These are phyloP conservation scores for Branchellion lobata DNA, from an alignment of 2,888 invertebrate species.

Conservation along the genomic window DNA sequence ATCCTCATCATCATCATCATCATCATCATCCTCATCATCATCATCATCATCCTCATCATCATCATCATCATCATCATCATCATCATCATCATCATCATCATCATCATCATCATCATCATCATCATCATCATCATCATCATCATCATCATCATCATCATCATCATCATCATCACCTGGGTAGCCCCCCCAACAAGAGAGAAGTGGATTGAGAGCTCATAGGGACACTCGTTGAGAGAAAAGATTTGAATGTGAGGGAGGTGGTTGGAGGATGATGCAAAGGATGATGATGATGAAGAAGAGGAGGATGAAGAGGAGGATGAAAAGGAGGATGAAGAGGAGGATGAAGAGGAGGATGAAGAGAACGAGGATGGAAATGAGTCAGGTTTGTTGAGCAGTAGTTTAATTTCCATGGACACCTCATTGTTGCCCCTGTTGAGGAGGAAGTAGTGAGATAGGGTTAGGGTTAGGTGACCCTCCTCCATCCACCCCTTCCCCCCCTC, in stretches of 20 bases:
- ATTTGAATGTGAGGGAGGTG: neutral
- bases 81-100: neutral
- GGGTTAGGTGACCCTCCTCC: no score
- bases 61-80: neutral
- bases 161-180: conserved; percentile 4
- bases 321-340: neutral
- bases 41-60: neutral
- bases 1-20: no score
- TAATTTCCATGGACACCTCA: no score
- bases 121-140: conserved; percentile 13
- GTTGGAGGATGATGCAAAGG: neutral
- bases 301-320: neutral
- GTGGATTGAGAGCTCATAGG: neutral
- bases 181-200: neutral
- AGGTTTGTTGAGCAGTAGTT: neutral
- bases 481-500: no score
- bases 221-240: neutral
- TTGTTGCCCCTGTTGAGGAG: no score
- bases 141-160: neutral
- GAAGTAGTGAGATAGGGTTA: no score
- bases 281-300: neutral
- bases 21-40: no score
- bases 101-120: conserved; percentile 20
- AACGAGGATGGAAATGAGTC: neutral
- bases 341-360: neutral